A percentile compares a stretch with the other conserved stretches of the same genome.
phyloP scores from a whole-genome alignment of 2,113 vertebrate species.

The Elachura formosa region DNA sequence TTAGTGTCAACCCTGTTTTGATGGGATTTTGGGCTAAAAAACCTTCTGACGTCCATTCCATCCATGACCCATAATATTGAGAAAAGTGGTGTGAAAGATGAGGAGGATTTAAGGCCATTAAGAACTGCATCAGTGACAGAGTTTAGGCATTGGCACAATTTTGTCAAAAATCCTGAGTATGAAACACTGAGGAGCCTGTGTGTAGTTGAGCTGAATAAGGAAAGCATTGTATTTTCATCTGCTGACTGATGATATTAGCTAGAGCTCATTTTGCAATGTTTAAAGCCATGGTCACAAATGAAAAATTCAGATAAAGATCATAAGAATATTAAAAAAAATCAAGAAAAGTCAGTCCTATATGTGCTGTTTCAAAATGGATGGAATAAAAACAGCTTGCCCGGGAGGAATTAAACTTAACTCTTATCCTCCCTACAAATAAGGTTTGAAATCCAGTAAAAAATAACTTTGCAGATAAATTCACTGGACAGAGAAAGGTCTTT shows the following conservation, averaged over 20 bases:
- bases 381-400: not conserved
- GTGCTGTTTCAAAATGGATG: not conserved
- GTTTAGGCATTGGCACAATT: not conserved
- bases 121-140: not conserved
- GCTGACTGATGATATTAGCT: not conserved
- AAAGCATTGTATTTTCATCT: not conserved
- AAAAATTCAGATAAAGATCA: not conserved
- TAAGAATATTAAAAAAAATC: not conserved
- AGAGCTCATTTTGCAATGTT: not conserved
- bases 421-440: not conserved
- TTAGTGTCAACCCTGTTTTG: not conserved
- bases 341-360: not conserved
- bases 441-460: not conserved
- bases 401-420: not conserved
- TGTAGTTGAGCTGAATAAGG: not conserved
- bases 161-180: not conserved
- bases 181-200: not conserved
- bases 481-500: accelerated
- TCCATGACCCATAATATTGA: not conserved
- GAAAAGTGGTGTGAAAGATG: not conserved
- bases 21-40: not conserved
- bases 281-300: not conserved
- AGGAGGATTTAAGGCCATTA: not conserved
- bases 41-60: not conserved
- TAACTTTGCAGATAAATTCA: not conserved